A percentile compares a stretch with the other conserved stretches of the same genome.
Conservation (phyloP, 2,888 invertebrate species). For the Philopedon plagiatum region DNA sequence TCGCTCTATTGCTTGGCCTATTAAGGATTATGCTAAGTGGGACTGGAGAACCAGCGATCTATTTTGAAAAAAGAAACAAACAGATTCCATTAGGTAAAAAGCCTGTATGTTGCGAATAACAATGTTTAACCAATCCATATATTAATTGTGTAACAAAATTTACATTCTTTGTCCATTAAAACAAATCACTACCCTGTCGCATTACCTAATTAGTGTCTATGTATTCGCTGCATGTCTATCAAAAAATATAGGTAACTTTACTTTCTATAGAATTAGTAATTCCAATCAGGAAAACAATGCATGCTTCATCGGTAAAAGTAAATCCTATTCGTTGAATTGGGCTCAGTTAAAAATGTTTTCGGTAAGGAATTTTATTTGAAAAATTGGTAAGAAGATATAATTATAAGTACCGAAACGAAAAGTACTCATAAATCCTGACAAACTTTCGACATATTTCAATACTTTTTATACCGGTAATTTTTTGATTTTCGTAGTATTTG, state of each 20-base stretch:
- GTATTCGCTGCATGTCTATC: neutral
- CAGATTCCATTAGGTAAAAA: no score
- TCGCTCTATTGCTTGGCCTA: no score
- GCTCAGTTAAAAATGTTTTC: slow-evolving; percentile 1
- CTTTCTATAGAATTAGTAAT: slow-evolving; percentile 24
- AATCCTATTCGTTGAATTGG: slow-evolving; percentile 6
- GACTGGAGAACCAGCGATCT: no score
- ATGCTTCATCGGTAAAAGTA: slow-evolving; percentile 38
- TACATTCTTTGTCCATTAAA: slow-evolving; percentile 4
- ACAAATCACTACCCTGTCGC: neutral
- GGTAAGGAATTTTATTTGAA: neutral
- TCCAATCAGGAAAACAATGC: slow-evolving; percentile 2
- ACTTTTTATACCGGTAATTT: no score
- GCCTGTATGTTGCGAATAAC: no score
- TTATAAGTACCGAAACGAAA: no score
- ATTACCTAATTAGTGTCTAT: neutral
- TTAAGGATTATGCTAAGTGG: no score
- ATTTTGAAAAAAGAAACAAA: no score
- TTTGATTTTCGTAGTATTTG: no score
- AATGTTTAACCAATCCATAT: neutral
- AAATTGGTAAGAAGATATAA: neutral
- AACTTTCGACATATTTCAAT: no score
- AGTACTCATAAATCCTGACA: no score
- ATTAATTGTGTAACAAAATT: slow-evolving; percentile 13
- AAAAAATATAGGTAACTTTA: slow-evolving; percentile 26